phyloP scores from a whole-genome alignment of 2,113 vertebrate genomes.

The Apodemus sylvaticus region DNA sequence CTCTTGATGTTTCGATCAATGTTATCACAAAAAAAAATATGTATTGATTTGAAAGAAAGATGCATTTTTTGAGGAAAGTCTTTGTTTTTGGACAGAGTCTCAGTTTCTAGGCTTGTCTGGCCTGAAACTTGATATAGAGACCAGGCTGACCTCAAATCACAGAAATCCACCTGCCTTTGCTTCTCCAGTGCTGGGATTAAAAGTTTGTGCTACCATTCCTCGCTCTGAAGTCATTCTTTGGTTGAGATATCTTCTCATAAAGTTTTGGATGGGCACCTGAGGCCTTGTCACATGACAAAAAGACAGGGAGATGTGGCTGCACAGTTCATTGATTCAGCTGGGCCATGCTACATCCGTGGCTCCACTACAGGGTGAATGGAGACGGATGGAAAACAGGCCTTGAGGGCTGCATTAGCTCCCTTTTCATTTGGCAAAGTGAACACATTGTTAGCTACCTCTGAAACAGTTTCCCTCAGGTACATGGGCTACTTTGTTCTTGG shows the following conservation, averaged over 20 bases:
- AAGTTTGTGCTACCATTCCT: not conserved
- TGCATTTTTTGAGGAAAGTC: not conserved
- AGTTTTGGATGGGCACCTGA: not conserved
- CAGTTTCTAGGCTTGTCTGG: not conserved
- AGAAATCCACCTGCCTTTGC: not conserved
- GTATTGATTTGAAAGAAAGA: not conserved
- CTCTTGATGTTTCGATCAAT: not conserved
- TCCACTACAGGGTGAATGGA: rapidly evolving
- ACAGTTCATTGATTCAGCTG: not conserved
- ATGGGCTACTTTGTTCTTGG: not conserved
- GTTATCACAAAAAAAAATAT: not conserved
- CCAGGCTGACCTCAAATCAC: not conserved
- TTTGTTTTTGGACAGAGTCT: not conserved
- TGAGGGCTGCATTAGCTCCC: not conserved
- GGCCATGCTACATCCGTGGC: not conserved
- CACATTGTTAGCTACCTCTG: not conserved
- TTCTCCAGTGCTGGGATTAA: not conserved
- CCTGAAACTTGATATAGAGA: not conserved
- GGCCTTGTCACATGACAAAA: not conserved
- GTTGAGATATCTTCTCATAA: not conserved
- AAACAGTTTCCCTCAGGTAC: not conserved
- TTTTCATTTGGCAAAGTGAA: not conserved
- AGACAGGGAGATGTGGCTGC: not conserved
- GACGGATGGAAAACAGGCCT: not conserved
- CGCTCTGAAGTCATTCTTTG: not conserved